Evolutionary conservation across 2,113 vertebrate genomes (phyloP).

Genomic region (Nothoprocta perdicaria): DNA sequence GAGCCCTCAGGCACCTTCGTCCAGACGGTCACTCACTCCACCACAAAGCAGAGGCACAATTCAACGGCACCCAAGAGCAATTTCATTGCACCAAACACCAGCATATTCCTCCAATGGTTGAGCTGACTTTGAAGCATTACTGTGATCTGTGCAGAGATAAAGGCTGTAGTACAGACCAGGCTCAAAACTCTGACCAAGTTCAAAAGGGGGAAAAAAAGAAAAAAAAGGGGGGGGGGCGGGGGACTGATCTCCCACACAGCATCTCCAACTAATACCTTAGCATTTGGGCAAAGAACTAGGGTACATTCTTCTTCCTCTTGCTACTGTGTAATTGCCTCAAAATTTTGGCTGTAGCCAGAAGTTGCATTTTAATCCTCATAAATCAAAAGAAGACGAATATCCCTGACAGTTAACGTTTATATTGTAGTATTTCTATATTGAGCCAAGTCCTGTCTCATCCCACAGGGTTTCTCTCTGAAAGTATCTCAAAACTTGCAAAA

Average conservation of each 20-base stretch:
- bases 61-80: neutral
- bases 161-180: neutral
- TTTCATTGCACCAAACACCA: neutral
- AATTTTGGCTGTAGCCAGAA: constrained; percentile 12
- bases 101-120: neutral
- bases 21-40: neutral
- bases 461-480: constrained; percentile 28
- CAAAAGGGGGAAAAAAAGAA: neutral
- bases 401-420: neutral
- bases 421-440: constrained; percentile 15
- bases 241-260: neutral
- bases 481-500: constrained; percentile 32
- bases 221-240: no score
- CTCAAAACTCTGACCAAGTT: neutral
- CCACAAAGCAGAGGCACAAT: neutral
- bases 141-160: constrained; percentile 14
- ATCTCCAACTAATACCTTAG: neutral
- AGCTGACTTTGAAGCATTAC: neutral
- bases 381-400: constrained; percentile 48
- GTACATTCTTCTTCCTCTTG: neutral
- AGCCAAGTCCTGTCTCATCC: constrained; percentile 1
- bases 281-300: neutral
- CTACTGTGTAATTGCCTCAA: neutral
- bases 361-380: neutral
- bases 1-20: neutral